Evolutionary conservation across 2,113 vertebrate genomes (phyloP), one percentile per base, ranked within the genome.

Genomic region (Cavia porcellus): DNA sequence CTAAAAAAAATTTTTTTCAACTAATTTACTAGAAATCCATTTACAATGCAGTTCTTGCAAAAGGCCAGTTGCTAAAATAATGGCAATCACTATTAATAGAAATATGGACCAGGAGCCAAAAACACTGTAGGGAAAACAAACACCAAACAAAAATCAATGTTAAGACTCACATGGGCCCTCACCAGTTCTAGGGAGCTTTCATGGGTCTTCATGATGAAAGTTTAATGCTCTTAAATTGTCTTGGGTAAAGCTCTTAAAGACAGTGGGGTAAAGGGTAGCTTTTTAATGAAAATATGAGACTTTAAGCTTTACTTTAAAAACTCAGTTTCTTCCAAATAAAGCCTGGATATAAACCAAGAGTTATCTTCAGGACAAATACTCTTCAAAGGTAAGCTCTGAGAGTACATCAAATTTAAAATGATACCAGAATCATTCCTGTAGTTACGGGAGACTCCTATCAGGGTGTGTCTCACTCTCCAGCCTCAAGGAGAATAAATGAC

Each of bases 401-500:
- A 62, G 19, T 25, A 45, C 15, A 83, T 30, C 75, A 79, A 17
- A 38, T 83, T 94, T 75, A 93, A 72, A 92, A 92, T 24, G 28
- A 89, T 38, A 17, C 66, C 79, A 77, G 24, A 87, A 90, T 84
- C 80, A 80, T 82, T 79, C 75, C 77, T 66, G 42, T 17, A 72
- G 72, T 86, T 83, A 57, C 1, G 15, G 20, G 55, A 80, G 77
- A 70, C 15, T 64, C 47, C 17, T 61, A 90, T 86, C 66, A 86
- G 96, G 93, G 94, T 62, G 42, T 94, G 82, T 79, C 86, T 85
- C 70, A 17, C 45, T 79, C 85, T 89, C 85, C 70, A 90, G 81
- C 88, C 74, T 77, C 64, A 38, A 61, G 88, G 47, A 96, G 90
- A 90, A 30, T 38, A 61, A 79, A 75, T 68, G 94, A 94, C 75